These are phyloP conservation scores for Halichondria panicea DNA, from an alignment of 37 sponge, comb jelly and placozoan species.

Conservation along the genomic window DNA sequence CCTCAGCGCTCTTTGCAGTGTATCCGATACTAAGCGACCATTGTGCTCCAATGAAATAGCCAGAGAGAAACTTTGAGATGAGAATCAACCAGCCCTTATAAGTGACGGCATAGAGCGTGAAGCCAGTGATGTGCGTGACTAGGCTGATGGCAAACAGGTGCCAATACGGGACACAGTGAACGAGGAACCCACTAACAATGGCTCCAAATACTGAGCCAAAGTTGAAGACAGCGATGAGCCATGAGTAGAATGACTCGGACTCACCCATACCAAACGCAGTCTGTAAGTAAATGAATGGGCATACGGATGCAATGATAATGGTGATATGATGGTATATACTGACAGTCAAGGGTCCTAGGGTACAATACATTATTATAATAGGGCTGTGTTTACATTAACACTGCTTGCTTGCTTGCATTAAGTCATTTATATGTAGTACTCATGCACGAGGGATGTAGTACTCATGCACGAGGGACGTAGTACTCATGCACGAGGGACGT, in stretches of 20 bases:
- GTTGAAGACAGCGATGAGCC: conserved; percentile 10
- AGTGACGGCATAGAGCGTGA: conserved; percentile 13
- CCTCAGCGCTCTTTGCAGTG: no score
- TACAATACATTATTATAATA: no score
- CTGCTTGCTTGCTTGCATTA: no score
- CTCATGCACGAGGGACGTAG: no score
- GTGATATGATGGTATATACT: no score
- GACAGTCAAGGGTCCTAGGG: no score
- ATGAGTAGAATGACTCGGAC: conserved; percentile 6
- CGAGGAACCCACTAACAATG: neutral
- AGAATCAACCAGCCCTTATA: neutral
- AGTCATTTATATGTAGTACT: no score
- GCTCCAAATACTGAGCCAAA: neutral
- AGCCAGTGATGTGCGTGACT: neutral
- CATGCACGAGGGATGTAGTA: no score
- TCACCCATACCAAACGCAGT: conserved; percentile 9
- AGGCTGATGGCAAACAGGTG: neutral
- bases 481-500: no score
- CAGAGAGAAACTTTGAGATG: conserved; percentile 7
- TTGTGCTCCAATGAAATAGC: conserved; percentile 14
- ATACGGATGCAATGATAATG: neutral
- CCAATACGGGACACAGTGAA: conserved; percentile 9
- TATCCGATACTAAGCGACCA: no score
- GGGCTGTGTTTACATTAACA: no score
- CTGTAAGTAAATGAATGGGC: no score